Evolutionary conservation across 2,888 invertebrate species (phyloP), one percentile per base, ranked within the genome.

Genomic region (Drosophila peninsularis): DNA sequence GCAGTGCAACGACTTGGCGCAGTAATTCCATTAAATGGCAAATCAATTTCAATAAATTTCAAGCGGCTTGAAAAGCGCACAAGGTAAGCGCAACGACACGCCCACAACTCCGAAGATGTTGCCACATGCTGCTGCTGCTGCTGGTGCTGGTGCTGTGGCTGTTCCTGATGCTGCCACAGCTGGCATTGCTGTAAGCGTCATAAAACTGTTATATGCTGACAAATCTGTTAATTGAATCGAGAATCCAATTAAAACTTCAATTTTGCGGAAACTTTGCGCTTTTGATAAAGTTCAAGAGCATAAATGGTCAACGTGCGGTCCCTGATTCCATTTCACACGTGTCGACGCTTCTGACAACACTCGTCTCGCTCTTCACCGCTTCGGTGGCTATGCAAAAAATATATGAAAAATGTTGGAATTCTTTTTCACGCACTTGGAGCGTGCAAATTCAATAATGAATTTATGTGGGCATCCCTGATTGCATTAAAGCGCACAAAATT

Each of bases 181-280:
- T 54, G 42, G 62, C 45, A 3, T 36, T 52, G 56, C 60, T 63
- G 80, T 42, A 49, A 69, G 71, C 81, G 53, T 84, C 88, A 88
- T 87, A 82, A 88, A 89, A 89, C 62, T 75, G 80, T 80, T 75
- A 90, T 85, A 84, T 83, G 79, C 83, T 90, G 88, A 86, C 83
- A 89, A 90, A 91, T 91, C 90, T 83, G 89, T 87, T 90, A 91
- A 91, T 91, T 91, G 89, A 91, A 90, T 91, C 90, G 83, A 82
- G 90, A 91, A 91, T 90, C 90, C 91, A 91, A 91, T 91, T 91
- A 91, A 90, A 91, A 90, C 82, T 90, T 91, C 71, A 85, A 80
- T 84, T 86, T 80, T 80, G 66, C 58, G 71, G 62, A 79, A 88
- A 89, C 78, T 77, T 82, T 64, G 66, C 61, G 70, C 74, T 65